phyloP scores from a whole-genome alignment of 2,113 vertebrate species.

The Ivindomyrus marchei region DNA sequence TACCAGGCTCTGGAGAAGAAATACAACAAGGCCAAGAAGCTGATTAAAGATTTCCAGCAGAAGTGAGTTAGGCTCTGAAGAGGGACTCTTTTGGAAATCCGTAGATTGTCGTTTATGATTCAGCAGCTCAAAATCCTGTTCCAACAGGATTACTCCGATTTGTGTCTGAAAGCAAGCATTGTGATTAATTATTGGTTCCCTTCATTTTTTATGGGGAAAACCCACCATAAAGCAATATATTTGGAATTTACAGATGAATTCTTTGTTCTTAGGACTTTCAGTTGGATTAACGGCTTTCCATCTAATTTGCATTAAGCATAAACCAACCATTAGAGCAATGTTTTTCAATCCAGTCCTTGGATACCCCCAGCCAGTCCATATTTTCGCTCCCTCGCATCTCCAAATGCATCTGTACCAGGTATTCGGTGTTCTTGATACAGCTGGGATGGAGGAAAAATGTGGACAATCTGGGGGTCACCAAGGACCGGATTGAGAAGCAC shows the following conservation, averaged over 20 bases:
- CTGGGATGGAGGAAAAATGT: not conserved
- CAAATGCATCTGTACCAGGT: not conserved
- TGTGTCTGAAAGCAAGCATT: not conserved
- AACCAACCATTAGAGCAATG: not conserved
- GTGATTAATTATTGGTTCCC: not conserved
- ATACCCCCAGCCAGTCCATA: not conserved
- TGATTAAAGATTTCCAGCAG: conserved; percentile 98
- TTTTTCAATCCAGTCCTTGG: not conserved
- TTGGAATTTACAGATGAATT: not conserved
- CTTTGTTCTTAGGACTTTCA: not conserved
- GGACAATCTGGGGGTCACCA: not conserved
- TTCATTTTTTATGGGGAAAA: not conserved
- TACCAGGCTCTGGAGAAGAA: conserved; percentile 96
- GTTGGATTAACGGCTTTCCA: not conserved
- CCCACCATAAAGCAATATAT: not conserved
- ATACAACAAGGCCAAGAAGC: conserved; percentile 97
- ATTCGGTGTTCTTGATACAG: not conserved
- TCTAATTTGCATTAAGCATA: not conserved
- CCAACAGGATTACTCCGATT: not conserved
- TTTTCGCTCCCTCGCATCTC: not conserved
- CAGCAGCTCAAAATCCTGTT: not conserved
- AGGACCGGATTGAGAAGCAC: not conserved
- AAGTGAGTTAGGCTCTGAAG: conserved; percentile 68
- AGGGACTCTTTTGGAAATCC: not conserved
- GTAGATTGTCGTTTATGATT: not conserved